Evolutionary conservation across 2,888 invertebrate genomes (phyloP).

Genomic region (Leptopilina myrica): DNA sequence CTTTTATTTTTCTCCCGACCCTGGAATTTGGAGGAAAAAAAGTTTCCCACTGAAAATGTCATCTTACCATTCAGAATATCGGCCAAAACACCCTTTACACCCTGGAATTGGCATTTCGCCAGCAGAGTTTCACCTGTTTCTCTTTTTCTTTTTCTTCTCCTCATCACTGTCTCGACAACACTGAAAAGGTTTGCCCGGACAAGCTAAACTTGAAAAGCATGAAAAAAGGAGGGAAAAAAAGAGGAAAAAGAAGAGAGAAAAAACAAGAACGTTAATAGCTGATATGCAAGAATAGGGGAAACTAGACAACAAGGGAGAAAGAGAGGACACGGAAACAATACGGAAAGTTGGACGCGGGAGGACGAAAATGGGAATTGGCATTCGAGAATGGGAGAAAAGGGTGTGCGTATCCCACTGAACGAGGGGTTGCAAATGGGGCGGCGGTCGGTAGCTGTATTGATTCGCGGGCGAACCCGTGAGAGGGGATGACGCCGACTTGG

Average conservation of each 20-base stretch:
- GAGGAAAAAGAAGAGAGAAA: constrained; percentile 18
- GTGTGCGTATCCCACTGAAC: constrained; percentile 53
- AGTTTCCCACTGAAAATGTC: constrained; percentile 14
- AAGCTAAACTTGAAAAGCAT: constrained; percentile 26
- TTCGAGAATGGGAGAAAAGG: constrained; percentile 59
- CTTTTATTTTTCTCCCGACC: not conserved
- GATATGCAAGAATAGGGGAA: constrained; percentile 55
- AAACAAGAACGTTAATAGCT: constrained; percentile 22
- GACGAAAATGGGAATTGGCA: constrained; percentile 64
- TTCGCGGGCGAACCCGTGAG: constrained; percentile 69
- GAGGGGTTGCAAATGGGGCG: constrained; percentile 67
- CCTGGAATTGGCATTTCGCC: not conserved
- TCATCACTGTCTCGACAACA: constrained; percentile 11
- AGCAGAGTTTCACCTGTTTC: constrained; percentile 26
- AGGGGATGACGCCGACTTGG: constrained; percentile 58
- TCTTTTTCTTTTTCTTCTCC: not conserved
- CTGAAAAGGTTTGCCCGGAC: constrained; percentile 22
- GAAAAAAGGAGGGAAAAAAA: constrained; percentile 42
- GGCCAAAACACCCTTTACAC: constrained; percentile 15
- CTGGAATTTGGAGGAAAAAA: not conserved
- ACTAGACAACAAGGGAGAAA: constrained; percentile 43
- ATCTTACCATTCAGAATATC: constrained; percentile 16
- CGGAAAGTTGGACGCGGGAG: constrained; percentile 9
- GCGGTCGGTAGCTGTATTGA: constrained; percentile 75
- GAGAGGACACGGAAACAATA: constrained; percentile 41